Conservation (phyloP, 64 coral and sea anemone genomes). For the Actinia tenebrosa region DNA sequence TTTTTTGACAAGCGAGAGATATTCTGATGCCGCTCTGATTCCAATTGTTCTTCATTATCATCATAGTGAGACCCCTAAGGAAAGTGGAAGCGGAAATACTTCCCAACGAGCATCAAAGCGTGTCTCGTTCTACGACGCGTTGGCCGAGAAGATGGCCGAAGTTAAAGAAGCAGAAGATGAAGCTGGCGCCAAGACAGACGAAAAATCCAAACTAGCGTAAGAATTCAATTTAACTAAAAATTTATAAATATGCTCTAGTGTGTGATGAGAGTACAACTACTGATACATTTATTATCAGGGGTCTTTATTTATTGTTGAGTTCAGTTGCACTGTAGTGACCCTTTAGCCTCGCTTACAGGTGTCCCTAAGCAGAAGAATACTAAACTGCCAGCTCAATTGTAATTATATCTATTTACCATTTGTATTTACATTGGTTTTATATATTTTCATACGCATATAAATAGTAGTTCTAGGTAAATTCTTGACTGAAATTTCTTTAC, state of each 20-base stretch:
- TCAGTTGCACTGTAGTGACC: too few relatives aligned
- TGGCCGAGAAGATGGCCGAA: constrained; percentile 11
- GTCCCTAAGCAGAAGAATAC: too few relatives aligned
- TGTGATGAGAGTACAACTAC: too few relatives aligned
- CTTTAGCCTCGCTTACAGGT: too few relatives aligned
- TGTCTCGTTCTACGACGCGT: background rate
- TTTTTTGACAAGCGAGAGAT: background rate
- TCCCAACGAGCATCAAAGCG: background rate
- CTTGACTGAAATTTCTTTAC: background rate
- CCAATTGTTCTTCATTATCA: background rate
- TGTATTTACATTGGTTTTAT: too few relatives aligned
- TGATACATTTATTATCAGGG: too few relatives aligned
- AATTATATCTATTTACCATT: too few relatives aligned
- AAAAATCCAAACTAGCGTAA: background rate
- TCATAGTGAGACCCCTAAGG: background rate
- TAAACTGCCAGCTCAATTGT: too few relatives aligned
- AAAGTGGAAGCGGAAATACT: background rate
- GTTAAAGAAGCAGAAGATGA: constrained; percentile 7
- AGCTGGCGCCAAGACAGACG: background rate
- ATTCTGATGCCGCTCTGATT: background rate
- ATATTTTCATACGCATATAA: too few relatives aligned
- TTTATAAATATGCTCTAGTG: too few relatives aligned
- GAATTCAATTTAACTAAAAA: background rate
- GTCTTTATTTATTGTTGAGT: too few relatives aligned
- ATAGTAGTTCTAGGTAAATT: background rate